A percentile compares a stretch with the other conserved stretches of the same genome.
Conservation (phyloP, 2,888 invertebrate species). For the Metopia argyrocephala region DNA sequence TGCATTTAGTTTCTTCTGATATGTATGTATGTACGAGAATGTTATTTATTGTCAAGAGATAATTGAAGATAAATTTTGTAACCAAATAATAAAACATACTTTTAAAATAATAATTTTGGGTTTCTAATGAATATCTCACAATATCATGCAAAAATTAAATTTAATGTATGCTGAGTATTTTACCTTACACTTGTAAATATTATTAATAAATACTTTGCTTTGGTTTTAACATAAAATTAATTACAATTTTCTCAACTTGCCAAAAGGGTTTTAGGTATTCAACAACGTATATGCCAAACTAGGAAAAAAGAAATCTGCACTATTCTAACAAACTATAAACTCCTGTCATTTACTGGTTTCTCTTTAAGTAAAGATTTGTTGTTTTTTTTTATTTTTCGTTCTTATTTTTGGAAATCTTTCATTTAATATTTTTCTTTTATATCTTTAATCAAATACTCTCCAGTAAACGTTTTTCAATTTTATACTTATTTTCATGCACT, state of each 20-base stretch:
- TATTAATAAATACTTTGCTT: too few relatives aligned
- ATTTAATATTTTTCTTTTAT: not conserved
- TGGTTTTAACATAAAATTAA: too few relatives aligned
- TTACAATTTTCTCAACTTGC: too few relatives aligned
- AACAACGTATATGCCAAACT: too few relatives aligned
- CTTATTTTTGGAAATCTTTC: not conserved
- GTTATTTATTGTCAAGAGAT: not conserved
- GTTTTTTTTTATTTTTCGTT: not conserved
- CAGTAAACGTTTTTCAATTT: not conserved
- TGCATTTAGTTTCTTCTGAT: not conserved
- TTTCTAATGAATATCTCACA: too few relatives aligned
- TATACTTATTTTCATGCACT: not conserved
- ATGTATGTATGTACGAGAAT: not conserved
- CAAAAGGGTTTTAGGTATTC: too few relatives aligned
- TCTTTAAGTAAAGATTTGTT: not conserved
- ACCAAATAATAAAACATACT: too few relatives aligned
- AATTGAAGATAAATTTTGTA: too few relatives aligned
- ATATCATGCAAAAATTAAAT: too few relatives aligned
- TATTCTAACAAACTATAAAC: not conserved
- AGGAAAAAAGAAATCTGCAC: not conserved
- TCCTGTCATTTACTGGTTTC: not conserved
- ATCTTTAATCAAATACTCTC: slow-evolving; percentile 1
- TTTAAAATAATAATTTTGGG: too few relatives aligned
- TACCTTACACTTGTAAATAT: too few relatives aligned
- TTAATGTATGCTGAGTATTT: too few relatives aligned